Evolutionary conservation across 2,888 invertebrate species (phyloP).

Genomic region (Sthenelais limicola): DNA sequence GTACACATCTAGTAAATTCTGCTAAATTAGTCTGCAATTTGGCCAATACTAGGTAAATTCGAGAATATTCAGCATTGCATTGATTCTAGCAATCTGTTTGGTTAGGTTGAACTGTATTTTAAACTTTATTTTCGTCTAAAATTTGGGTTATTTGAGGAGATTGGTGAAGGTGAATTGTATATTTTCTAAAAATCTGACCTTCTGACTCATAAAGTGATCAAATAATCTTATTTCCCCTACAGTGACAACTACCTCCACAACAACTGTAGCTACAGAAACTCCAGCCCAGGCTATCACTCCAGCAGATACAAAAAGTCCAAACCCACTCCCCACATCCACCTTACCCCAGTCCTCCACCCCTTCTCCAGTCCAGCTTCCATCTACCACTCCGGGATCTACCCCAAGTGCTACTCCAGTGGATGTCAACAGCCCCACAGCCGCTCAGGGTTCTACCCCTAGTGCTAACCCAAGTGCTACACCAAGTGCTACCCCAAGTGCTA

Average conservation of each 20-base stretch:
- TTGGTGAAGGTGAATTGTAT: too few relatives aligned
- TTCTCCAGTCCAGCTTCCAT: not conserved
- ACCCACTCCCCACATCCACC: not conserved
- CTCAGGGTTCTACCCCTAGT: not conserved
- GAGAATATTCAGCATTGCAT: too few relatives aligned
- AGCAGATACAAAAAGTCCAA: not conserved
- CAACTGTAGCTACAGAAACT: not conserved
- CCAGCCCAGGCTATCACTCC: not conserved
- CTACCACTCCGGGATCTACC: not conserved
- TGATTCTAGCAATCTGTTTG: too few relatives aligned
- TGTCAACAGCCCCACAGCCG: too few relatives aligned
- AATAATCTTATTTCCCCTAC: not conserved
- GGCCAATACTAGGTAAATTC: too few relatives aligned
- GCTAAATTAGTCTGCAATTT: too few relatives aligned
- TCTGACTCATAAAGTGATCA: too few relatives aligned
- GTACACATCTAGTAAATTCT: too few relatives aligned
- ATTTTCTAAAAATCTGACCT: too few relatives aligned
- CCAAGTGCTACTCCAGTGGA: conserved; percentile 1
- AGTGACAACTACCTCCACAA: not conserved
- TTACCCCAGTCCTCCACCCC: not conserved
- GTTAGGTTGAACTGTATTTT: too few relatives aligned
- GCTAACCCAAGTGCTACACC: not conserved
- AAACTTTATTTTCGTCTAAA: too few relatives aligned
- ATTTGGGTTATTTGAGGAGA: too few relatives aligned
- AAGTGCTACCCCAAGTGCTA: not conserved